These are phyloP conservation scores for Melinopterus prodromus DNA, from an alignment of 2,888 invertebrate species.

Conservation along the genomic window DNA sequence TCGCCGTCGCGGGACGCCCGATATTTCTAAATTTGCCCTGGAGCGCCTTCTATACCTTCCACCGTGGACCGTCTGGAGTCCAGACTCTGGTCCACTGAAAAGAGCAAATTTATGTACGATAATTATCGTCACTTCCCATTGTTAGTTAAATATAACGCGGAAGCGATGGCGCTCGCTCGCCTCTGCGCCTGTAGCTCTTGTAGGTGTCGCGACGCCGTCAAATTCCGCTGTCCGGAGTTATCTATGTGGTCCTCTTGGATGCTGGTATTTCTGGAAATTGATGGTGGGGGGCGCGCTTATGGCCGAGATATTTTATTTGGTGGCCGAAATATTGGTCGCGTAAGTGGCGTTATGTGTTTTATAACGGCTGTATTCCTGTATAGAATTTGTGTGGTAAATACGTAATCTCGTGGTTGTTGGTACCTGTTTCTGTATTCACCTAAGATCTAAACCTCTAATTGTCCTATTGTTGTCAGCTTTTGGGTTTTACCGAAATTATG, in stretches of 20 bases:
- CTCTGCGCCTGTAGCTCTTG: background rate
- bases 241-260: background rate
- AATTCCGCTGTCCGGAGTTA: background rate
- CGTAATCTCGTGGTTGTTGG: no score
- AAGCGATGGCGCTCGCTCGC: constrained; percentile 16
- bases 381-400: no score
- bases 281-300: background rate
- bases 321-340: background rate
- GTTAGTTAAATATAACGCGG: constrained; percentile 25
- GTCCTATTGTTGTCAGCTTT: no score
- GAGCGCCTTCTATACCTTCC: constrained; percentile 5
- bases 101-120: constrained; percentile 24
- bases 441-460: no score
- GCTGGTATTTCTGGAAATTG: background rate
- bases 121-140: constrained; percentile 9
- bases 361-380: no score
- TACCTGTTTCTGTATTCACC: no score
- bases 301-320: background rate
- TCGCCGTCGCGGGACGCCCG: constrained; percentile 18
- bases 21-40: constrained; percentile 17
- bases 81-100: constrained; percentile 6
- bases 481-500: no score
- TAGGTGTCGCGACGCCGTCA: background rate
- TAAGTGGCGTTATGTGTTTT: background rate
- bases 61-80: background rate